Conservation (phyloP, 2,888 invertebrate genomes). For the Drosophila limbata region DNA sequence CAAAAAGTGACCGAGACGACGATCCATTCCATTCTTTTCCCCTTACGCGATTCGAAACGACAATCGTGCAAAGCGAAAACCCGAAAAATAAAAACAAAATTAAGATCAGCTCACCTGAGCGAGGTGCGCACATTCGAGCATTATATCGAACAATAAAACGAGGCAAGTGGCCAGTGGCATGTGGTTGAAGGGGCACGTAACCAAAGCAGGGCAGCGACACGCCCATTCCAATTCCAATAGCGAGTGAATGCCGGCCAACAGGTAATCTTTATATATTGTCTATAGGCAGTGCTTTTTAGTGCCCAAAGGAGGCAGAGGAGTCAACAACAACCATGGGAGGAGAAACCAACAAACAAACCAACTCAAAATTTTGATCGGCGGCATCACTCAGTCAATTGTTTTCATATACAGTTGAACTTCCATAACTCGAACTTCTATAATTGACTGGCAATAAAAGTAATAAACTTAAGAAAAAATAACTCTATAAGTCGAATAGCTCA, state of each 20-base stretch:
- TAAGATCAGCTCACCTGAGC: constrained; percentile 35
- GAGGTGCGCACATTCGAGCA: constrained; percentile 13
- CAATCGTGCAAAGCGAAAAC: constrained; percentile 52
- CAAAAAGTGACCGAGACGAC: constrained; percentile 53
- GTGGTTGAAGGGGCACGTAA: constrained; percentile 42
- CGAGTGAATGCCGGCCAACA: constrained; percentile 59
- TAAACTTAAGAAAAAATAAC: too few species aligned
- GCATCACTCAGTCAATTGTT: constrained; percentile 42
- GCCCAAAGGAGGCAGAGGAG: not conserved
- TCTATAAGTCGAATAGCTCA: too few species aligned
- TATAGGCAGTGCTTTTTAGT: constrained; percentile 45
- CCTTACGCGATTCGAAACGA: constrained; percentile 13
- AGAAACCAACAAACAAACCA: not conserved
- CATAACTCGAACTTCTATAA: too few species aligned
- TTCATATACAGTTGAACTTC: too few species aligned
- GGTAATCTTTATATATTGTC: constrained; percentile 45
- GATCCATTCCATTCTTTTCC: constrained; percentile 13
- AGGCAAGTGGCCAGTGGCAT: constrained; percentile 20
- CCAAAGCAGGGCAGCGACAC: constrained; percentile 56
- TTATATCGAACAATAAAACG: constrained; percentile 18
- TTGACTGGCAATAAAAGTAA: too few species aligned
- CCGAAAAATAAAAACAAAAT: constrained; percentile 31
- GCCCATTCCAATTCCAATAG: constrained; percentile 36
- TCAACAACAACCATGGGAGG: not conserved
- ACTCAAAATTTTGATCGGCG: constrained; percentile 32